Evolutionary conservation across 2,888 invertebrate species (phyloP), one percentile per base, ranked within the genome.

Genomic region (Nebria salina): DNA sequence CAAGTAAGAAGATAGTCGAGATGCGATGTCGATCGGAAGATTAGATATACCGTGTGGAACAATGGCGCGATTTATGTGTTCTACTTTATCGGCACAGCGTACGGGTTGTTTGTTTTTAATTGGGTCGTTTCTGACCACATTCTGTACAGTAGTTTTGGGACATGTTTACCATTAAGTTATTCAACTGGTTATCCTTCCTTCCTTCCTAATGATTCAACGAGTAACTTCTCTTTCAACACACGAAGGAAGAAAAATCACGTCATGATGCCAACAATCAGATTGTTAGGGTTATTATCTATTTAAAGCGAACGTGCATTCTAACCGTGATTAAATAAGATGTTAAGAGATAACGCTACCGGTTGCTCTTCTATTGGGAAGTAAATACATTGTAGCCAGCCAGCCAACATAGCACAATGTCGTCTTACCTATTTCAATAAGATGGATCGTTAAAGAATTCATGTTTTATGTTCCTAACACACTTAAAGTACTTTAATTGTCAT

Each of bases 1-100:
- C 34, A 2, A 34, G 34, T 34, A 34, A 34, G 34, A 34, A 54
- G 54, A 54, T 54, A 54, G 54, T 54, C 54, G 84, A 84, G 83
- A 84, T 85, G 87, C 86, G 87, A 88, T 88, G 86, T 87, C 86
- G 88, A 88, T 88, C 75, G 85, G 79, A 65, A 88, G 88, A 88
- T 88, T 88, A 88, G 88, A 88, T 88, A 87, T 84, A 54, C 54
- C 42, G 64, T 42, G 15, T 85, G 86, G 86, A 88, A 88, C 88
- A 88, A 88, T 88, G 88, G 87, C 85, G 84, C 85, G 87, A 88
- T 88, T 88, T 88, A 88, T 88, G 87, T 86, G 87, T 86, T 86
- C 87, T 87, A 86, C 86, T 87, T 87, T 87, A 87, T 87, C 86
- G 87, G 84, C 84, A 83, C 85, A 84, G 78, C 74, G 42, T 41